These are phyloP conservation scores for Trachemys scripta DNA, from an alignment of 2,113 vertebrate species.

Conservation along the genomic window DNA sequence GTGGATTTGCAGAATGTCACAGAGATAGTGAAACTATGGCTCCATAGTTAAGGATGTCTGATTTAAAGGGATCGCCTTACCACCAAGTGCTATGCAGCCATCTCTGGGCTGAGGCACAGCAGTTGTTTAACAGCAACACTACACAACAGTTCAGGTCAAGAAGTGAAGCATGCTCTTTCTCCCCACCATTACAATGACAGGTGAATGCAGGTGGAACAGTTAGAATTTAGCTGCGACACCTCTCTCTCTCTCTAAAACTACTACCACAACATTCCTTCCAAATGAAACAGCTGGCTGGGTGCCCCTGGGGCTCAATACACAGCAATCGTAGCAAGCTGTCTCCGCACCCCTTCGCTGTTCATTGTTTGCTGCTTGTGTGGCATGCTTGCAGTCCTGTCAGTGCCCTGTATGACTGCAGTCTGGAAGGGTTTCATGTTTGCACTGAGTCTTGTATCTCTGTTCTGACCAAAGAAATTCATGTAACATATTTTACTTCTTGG, in stretches of 20 bases:
- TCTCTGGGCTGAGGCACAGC: neutral
- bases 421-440: neutral
- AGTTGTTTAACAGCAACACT: neutral
- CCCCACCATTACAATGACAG: neutral
- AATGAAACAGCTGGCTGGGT: neutral
- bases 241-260: neutral
- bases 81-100: neutral
- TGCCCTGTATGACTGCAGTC: rapidly evolving
- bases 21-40: neutral
- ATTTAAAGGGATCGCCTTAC: neutral
- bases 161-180: neutral
- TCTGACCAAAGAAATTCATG: rapidly evolving
- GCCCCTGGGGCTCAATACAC: neutral
- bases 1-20: neutral
- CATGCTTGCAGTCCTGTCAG: neutral
- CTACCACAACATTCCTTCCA: neutral
- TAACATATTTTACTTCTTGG: neutral
- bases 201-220: neutral
- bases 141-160: neutral
- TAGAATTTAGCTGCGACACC: rapidly evolving
- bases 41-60: neutral
- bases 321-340: neutral
- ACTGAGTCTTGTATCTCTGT: rapidly evolving
- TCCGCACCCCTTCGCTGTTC: neutral
- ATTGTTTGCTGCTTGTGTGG: neutral